These are phyloP conservation scores for Drosophila birchii DNA, from an alignment of 2,888 invertebrate species.

Conservation along the genomic window DNA sequence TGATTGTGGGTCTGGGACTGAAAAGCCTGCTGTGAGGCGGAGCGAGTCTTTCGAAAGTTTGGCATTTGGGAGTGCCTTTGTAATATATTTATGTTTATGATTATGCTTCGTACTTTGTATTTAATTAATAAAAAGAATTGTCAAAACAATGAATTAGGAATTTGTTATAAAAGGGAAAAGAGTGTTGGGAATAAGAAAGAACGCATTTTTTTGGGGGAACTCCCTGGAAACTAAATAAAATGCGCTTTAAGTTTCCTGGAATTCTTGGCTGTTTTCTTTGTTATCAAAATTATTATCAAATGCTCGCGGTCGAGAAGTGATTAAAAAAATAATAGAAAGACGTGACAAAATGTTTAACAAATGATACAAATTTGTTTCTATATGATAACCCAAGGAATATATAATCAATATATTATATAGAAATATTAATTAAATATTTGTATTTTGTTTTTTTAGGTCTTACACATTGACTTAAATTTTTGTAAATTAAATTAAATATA, in stretches of 20 bases:
- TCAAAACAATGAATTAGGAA: not conserved
- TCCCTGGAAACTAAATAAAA: not conserved
- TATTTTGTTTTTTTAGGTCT: too few relatives aligned
- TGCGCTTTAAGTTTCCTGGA: not conserved
- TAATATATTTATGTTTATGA: slow-evolving; percentile 45
- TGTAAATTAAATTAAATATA: not conserved
- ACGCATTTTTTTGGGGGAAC: not conserved
- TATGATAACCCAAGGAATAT: too few relatives aligned
- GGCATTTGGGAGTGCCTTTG: not conserved
- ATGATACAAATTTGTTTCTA: too few relatives aligned
- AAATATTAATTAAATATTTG: too few relatives aligned
- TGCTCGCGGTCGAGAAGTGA: too few relatives aligned
- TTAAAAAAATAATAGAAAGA: not conserved
- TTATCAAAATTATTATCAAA: not conserved
- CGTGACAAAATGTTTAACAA: not conserved
- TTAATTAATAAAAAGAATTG: slow-evolving; percentile 17
- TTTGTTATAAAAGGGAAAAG: not conserved
- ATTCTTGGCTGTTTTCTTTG: not conserved
- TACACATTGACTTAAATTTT: not conserved
- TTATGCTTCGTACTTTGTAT: slow-evolving; percentile 21
- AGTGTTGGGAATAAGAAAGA: not conserved
- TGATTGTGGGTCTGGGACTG: slow-evolving; percentile 54
- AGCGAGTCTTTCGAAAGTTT: not conserved
- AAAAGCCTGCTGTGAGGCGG: slow-evolving; percentile 40
- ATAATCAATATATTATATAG: too few relatives aligned